Conservation (phyloP, 2,797 vertebrate species). For the Parauchenoglanis punctatus region DNA sequence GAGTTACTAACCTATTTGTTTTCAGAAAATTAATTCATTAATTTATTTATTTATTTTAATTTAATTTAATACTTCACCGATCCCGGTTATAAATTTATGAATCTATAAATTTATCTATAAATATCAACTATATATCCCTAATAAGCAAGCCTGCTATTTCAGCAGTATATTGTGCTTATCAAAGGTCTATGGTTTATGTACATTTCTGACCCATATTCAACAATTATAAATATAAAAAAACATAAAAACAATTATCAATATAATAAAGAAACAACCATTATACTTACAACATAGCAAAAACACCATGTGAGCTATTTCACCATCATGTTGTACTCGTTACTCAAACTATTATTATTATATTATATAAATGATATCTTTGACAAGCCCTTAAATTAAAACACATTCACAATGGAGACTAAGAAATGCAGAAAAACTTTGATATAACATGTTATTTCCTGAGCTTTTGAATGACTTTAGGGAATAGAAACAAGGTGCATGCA, state of each 20-base stretch:
- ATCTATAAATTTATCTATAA: too few relatives aligned
- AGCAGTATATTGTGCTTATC: not conserved
- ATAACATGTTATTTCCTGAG: not conserved
- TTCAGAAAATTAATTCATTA: not conserved
- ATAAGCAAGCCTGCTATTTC: not conserved
- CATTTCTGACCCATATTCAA: not conserved
- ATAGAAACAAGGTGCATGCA: too few relatives aligned
- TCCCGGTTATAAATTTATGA: too few relatives aligned
- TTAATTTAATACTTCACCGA: too few relatives aligned
- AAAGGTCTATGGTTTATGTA: not conserved
- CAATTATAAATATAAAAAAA: not conserved
- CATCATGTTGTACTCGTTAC: not conserved
- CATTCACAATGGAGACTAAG: not conserved
- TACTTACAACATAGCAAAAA: not conserved
- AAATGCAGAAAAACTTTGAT: not conserved
- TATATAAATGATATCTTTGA: not conserved
- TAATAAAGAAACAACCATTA: not conserved
- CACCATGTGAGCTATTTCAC: not conserved
- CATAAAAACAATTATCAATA: not conserved
- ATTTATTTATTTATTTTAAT: too few relatives aligned
- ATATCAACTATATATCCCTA: too few relatives aligned
- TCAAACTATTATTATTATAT: not conserved
- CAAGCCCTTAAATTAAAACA: not conserved
- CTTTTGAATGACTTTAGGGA: not conserved
- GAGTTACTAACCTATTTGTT: not conserved